Conservation (phyloP, 2,113 vertebrate species). For the Nothobranchius kuhntae region DNA sequence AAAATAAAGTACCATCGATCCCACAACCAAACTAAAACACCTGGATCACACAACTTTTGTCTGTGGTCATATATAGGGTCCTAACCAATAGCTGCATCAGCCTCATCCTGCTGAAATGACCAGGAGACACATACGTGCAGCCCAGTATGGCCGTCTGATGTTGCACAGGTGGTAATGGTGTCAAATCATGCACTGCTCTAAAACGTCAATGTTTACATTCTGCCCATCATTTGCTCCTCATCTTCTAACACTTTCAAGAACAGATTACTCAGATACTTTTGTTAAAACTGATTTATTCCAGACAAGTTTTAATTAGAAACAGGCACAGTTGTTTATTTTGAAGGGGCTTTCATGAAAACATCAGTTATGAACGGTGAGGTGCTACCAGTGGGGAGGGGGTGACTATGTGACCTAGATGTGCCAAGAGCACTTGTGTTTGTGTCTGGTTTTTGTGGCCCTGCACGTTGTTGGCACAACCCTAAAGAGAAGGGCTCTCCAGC, state of each 20-base stretch:
- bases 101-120: background rate
- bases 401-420: constrained; percentile 1
- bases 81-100: too few species aligned
- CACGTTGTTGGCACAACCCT: background rate
- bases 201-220: too few species aligned
- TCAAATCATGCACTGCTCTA: too few species aligned
- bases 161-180: too few species aligned
- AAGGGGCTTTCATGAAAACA: background rate
- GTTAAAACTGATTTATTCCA: too few species aligned
- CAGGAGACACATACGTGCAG: too few species aligned
- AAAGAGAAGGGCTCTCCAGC: background rate
- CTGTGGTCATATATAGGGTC: too few species aligned
- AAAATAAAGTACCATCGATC: background rate
- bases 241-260: too few species aligned
- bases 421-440: background rate
- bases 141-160: too few species aligned
- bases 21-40: constrained; percentile 23
- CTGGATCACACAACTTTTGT: constrained; percentile 1
- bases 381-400: background rate
- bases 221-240: too few species aligned
- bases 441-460: background rate
- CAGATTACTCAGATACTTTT: background rate
- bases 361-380: background rate
- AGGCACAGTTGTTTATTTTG: background rate
- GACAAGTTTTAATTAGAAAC: too few species aligned